Base-by-base conservation (phyloP, 2,888 invertebrate genomes). In the Geotrupes spiniger region DNA sequence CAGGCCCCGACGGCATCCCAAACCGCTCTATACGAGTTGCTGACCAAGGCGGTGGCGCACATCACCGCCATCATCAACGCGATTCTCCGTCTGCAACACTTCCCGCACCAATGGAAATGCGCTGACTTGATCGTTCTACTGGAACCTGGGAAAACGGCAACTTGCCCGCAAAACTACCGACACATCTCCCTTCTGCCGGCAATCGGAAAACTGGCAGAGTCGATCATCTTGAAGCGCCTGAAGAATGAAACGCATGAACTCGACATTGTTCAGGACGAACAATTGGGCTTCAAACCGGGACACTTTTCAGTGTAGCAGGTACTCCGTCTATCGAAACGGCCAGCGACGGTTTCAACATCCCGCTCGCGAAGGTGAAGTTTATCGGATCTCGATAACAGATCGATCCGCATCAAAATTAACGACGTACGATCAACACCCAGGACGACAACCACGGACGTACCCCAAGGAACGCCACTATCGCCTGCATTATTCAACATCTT, bases 231-330 rank as follows among this genome's bases (percentile, higher is more conserved):
- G 4, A 39, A 31, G 2, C 36, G 51, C 17, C 21, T 63, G 8
- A 36, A 43, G 6, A 9, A 16, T 2, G 25, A 28, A 15, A 27
- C 52, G 2, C 43, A 51, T 6, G 46, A 37, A 9, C 46, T 51
- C 2, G 26, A 56, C 15, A 21, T 54, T 2, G 26, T 58, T 11
- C 53, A 49, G 12, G 14, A 41, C 1, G 45, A 60, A 10, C 64
- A 64, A 49, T 60, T 60, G 42, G 61, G 63, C 4, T 66, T 65
- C 49, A 28, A 62, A 15, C 41, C 36, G 25, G 42, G 49, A 8
- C 62, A 62, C 12, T 17, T 36, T 8, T 12, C 42, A 2, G 33
- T 17, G 1, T 36, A 31, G 31, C 42, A 42, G 11, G 2, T 28
- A 1, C n/a, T 42, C 2, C 4, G 42, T 5, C 31, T 42, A 26